These are phyloP conservation scores for Salvator merianae DNA, from an alignment of 2,113 vertebrate genomes.

Conservation along the genomic window DNA sequence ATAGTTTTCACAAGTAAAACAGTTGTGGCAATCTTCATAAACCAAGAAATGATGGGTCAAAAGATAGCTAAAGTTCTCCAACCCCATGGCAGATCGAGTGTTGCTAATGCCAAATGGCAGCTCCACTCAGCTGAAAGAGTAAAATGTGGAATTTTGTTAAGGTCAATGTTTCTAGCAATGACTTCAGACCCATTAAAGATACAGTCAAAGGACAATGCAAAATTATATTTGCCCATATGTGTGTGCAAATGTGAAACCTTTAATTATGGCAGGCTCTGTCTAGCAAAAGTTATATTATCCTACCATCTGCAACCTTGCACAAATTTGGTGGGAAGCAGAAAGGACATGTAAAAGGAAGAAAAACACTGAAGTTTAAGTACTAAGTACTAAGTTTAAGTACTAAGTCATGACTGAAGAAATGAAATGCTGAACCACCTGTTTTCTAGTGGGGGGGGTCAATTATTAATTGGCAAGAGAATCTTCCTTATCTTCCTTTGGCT, in stretches of 20 bases:
- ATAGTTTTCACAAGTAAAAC: background rate
- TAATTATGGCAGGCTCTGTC: background rate
- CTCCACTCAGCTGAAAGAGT: background rate
- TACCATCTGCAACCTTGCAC: background rate
- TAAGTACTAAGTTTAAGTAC: too few relatives aligned
- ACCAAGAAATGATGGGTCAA: background rate
- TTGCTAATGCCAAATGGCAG: slow-evolving; percentile 2
- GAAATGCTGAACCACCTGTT: too few relatives aligned
- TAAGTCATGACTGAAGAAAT: background rate
- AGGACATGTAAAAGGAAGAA: too few relatives aligned
- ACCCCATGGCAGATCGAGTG: background rate
- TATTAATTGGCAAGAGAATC: background rate
- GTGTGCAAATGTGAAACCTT: background rate
- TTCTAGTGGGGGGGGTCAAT: background rate
- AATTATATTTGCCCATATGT: slow-evolving; percentile 4
- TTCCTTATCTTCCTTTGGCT: background rate
- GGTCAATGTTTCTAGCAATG: background rate
- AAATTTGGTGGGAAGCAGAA: background rate
- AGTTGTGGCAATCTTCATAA: background rate
- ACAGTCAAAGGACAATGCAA: slow-evolving; percentile 1
- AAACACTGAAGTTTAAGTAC: background rate
- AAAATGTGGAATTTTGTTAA: slow-evolving; percentile 31
- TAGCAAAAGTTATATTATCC: background rate
- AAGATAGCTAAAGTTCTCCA: background rate
- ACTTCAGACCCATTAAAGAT: background rate